Conservation (phyloP, 2,113 vertebrate genomes). For the Centropus unirufus region DNA sequence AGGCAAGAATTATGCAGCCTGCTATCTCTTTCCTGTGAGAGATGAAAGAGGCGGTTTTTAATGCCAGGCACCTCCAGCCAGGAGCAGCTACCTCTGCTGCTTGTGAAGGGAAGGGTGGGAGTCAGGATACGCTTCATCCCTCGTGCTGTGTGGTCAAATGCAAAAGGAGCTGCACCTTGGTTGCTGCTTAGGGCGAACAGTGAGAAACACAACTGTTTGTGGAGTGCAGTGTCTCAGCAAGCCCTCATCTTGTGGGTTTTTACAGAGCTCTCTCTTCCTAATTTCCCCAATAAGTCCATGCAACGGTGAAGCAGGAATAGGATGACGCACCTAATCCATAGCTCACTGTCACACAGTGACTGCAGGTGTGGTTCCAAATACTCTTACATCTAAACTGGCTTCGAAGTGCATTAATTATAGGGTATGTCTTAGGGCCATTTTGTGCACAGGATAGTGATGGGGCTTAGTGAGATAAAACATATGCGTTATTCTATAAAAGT, state of each 20-base stretch:
- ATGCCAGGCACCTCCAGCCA: neutral
- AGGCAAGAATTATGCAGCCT: neutral
- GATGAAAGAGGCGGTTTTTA: neutral
- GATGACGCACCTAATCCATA: accelerated
- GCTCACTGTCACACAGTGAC: neutral
- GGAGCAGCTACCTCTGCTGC: neutral
- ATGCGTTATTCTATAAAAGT: neutral
- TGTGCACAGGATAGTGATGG: neutral
- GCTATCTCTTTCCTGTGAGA: neutral
- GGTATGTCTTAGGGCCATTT: neutral
- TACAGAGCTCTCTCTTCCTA: neutral
- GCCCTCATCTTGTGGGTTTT: neutral
- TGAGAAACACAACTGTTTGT: neutral
- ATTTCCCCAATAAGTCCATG: neutral
- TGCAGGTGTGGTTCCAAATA: neutral
- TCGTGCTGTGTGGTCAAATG: accelerated
- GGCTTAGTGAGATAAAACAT: neutral
- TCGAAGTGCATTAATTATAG: neutral
- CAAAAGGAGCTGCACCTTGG: neutral
- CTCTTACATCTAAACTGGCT: neutral
- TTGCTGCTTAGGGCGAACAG: neutral
- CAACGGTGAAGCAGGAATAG: neutral
- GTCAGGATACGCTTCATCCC: neutral
- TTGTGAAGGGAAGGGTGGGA: neutral
- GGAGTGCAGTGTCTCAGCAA: neutral